phyloP scores from a whole-genome alignment of 2,797 vertebrate species.

The Phrynocephalus vlangalii region DNA sequence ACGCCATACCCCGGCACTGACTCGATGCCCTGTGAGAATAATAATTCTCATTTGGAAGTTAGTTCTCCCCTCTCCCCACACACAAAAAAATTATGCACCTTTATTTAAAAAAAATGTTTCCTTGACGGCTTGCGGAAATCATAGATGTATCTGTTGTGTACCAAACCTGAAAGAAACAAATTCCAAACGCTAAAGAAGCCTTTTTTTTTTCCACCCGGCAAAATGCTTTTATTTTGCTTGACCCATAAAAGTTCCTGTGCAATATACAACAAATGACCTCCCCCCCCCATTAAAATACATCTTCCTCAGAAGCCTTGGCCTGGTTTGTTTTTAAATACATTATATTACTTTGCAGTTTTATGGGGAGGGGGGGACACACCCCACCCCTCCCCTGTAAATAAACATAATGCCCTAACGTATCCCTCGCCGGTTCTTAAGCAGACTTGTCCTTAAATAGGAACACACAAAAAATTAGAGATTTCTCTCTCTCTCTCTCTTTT shows the following conservation, averaged over 20 bases:
- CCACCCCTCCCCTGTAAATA: slow-evolving; percentile 74
- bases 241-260: slow-evolving; percentile 51
- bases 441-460: slow-evolving; percentile 37
- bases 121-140: too few relatives aligned
- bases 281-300: slow-evolving; percentile 35
- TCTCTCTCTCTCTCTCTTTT: slow-evolving; percentile 77
- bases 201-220: slow-evolving; percentile 24
- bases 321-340: slow-evolving; percentile 62
- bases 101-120: too few relatives aligned
- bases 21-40: too few relatives aligned
- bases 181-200: neutral
- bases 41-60: too few relatives aligned
- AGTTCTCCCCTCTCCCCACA: too few relatives aligned
- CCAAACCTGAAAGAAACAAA: neutral
- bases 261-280: slow-evolving; percentile 33
- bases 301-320: slow-evolving; percentile 61
- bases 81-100: too few relatives aligned
- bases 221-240: slow-evolving; percentile 65
- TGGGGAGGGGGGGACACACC: slow-evolving; percentile 75
- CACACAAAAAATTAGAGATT: slow-evolving; percentile 49
- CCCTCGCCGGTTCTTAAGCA: slow-evolving; percentile 50
- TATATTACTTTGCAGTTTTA: slow-evolving; percentile 83
- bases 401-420: slow-evolving; percentile 53
- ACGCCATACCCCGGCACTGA: too few relatives aligned
- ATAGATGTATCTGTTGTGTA: too few relatives aligned